Evolutionary conservation across 1,140 invertebrate species (phyloP), one percentile per base, ranked within the genome.

Genomic region (Heliconius congener): DNA sequence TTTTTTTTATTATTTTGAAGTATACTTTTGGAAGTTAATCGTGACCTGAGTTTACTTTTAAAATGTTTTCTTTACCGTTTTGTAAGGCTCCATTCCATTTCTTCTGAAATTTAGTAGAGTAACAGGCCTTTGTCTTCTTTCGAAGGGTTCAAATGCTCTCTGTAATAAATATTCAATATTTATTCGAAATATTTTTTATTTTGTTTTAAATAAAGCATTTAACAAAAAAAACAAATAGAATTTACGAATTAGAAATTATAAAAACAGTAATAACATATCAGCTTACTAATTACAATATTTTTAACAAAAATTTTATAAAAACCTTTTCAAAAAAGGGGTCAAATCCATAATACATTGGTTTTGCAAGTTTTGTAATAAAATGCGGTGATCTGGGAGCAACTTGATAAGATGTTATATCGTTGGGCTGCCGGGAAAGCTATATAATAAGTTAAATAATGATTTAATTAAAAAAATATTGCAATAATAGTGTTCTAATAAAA

Each of bases 61-160:
- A 66, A 27, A 66, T 66, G 9, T 13, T 27, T 5, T 30, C 27
- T 81, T 84, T 57, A 87, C 73, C 34, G 23, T 76, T 73, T 84
- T 78, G 70, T 82, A 76, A 9, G 84, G 82, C 27, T 85, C 37
- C 5, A 86, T 39, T 55, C 87, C 87, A 76, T 90, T 87, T 79
- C 85, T 92, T 60, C 87, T 84, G 71, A 91, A 90, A 3, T 87
- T 83, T 8, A 92, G 78, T 5, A 92, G 82, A 13, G 88, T 88
- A 0, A 92, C 87, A 13, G 90, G 90, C 30, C 73, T 85, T 23
- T 80, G 84, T 57, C 90, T 83, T 37, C 81, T 84, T 79, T 92
- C 90, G 78, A 92, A 92, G 1, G 90, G 90, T 73, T 89, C 90
- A 57, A 91, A 92, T 55, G 87, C 84, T 9, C 80, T 84, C 90